Base-by-base conservation (phyloP, 2,797 vertebrate species). In the Momotus momota region DNA sequence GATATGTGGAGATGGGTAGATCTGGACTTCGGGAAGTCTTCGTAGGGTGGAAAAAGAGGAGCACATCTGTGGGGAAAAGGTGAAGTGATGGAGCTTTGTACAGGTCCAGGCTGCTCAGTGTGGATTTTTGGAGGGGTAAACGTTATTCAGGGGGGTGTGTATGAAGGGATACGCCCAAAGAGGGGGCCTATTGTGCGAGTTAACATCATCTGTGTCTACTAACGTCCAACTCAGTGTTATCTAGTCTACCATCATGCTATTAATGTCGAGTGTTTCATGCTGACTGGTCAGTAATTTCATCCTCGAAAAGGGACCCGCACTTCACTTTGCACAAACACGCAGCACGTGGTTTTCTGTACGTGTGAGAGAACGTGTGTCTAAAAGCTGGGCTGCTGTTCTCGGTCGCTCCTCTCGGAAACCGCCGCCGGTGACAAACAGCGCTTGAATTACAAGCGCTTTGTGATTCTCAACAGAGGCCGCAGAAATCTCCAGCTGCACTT, bases 401-500 rank as follows among this genome's bases (percentile, higher is more conserved):
- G 57, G 49, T 41, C 40, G 81, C 86, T 71, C 67, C 61, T 18
- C 92, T 95, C 22, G 16, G 93, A 91, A 91, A 48, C 31, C 4
- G 2, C 67, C 5, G 4, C 41, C 49, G 77, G 85, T 74, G 94
- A 67, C 90, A 84, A 96, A 70, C 55, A 20, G 74, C 19, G 71
- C 75, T 94, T 91, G 88, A 95, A 92, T 91, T 88, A 81, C 57
- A 70, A 62, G 67, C 43, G 10, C 58, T 96, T 71, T 95, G 94
- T 95, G 87, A 92, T 69, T 79, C 86, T 38, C 21, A 4, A 33
- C 81, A 85, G 90, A 81, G 94, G 79, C 93, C 70, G 55, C 45
- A 91, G 88, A 88, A 84, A 92, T 27, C 79, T 77, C 83, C 96
- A 96, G 91, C 87, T 94, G 83, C 90, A 86, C 83, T 96, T 95